Evolutionary conservation across 2,797 vertebrate species (phyloP).

Genomic region (Cossypha polioptera): DNA sequence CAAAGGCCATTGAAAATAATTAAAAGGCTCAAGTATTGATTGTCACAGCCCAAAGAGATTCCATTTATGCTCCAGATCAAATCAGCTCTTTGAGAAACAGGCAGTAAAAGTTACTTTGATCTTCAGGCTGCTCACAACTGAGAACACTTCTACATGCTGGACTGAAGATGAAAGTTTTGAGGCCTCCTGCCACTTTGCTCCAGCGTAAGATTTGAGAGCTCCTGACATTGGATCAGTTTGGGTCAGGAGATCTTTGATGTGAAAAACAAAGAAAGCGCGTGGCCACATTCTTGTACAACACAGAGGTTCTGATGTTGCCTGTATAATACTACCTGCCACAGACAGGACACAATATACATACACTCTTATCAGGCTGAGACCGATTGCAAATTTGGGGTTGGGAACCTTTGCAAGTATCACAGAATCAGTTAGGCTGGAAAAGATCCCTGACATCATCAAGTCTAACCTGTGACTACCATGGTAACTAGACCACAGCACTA

Average conservation of each 20-base stretch:
- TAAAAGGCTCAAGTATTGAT: neutral
- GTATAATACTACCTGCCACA: no score
- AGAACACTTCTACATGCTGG: neutral
- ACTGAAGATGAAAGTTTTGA: neutral
- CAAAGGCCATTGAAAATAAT: neutral
- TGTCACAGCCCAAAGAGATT: neutral
- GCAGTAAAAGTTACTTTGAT: neutral
- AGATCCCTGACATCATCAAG: neutral
- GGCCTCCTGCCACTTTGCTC: neutral
- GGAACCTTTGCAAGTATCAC: neutral
- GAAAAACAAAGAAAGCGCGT: neutral
- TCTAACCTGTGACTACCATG: neutral
- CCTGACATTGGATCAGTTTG: neutral
- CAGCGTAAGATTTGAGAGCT: neutral
- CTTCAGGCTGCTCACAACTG: neutral
- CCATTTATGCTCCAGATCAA: neutral
- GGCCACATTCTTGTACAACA: neutral
- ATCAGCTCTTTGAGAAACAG: neutral
- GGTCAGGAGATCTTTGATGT: neutral
- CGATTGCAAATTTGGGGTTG: rapidly evolving
- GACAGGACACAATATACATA: rapidly evolving
- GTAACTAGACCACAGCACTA: neutral
- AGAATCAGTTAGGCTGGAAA: neutral
- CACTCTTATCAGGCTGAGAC: neutral
- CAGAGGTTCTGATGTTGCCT: neutral